A percentile compares a stretch with the other conserved stretches of the same genome.
These are phyloP conservation scores for Anastatus disparis DNA, from an alignment of 1,140 invertebrate species.

Conservation along the genomic window DNA sequence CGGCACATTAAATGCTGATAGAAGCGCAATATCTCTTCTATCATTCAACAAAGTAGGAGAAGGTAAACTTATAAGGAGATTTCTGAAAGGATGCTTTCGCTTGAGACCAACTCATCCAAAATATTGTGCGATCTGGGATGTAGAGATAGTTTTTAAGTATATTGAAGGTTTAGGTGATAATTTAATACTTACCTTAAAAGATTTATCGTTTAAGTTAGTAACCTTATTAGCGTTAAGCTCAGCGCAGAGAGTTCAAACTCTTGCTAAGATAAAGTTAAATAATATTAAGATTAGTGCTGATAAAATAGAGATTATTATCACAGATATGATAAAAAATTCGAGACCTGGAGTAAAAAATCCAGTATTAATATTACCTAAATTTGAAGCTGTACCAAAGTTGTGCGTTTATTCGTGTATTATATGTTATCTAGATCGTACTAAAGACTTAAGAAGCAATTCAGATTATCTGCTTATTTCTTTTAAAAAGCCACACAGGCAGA, in stretches of 20 bases:
- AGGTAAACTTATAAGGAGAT: constrained; percentile 18
- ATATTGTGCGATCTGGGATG: constrained; percentile 42
- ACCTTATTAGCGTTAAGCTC: constrained; percentile 44
- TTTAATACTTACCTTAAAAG: background rate
- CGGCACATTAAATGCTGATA: constrained; percentile 21
- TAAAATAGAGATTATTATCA: constrained; percentile 34
- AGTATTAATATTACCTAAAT: constrained; percentile 24
- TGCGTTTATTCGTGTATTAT: constrained; percentile 16
- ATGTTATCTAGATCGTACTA: constrained; percentile 14
- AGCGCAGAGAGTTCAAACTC: constrained; percentile 45
- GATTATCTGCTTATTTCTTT: constrained; percentile 1
- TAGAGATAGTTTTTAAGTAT: constrained; percentile 36
- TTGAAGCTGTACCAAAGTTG: constrained; percentile 4
- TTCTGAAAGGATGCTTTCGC: constrained; percentile 39
- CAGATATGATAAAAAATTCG: constrained; percentile 44
- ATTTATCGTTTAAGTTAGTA: constrained; percentile 41
- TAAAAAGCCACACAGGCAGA: background rate
- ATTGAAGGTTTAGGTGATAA: constrained; percentile 23
- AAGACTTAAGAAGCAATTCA: constrained; percentile 15
- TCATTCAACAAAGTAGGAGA: constrained; percentile 12
- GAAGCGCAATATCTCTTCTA: constrained; percentile 36
- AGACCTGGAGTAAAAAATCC: constrained; percentile 25
- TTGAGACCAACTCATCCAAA: constrained; percentile 40
- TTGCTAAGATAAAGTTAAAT: constrained; percentile 40
- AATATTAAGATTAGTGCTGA: constrained; percentile 12